A percentile compares a stretch with the other conserved stretches of the same genome.
Conservation (phyloP, 2,797 vertebrate genomes). For the Gymnoscopelus microlampas region DNA sequence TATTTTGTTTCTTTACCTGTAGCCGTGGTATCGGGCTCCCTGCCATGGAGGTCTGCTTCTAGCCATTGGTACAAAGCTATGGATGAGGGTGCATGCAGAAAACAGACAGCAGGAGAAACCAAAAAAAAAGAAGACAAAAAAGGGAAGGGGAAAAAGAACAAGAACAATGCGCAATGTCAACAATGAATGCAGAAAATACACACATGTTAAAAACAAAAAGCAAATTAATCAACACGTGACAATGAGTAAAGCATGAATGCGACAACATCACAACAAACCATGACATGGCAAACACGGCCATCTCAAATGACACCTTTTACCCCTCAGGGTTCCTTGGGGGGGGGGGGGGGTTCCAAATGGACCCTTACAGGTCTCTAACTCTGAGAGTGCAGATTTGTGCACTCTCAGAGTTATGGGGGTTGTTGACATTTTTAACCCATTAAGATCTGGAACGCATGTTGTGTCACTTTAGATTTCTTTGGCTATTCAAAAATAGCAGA, state of each 20-base stretch:
- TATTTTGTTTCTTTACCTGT: constrained; percentile 86
- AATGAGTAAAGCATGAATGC: constrained; percentile 46
- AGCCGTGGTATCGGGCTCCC: constrained; percentile 85
- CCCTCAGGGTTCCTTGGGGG: neutral
- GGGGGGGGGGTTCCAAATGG: no score
- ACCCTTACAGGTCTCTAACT: no score
- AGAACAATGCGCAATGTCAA: constrained; percentile 59
- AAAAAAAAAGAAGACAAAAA: constrained; percentile 72
- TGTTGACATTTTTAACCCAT: no score
- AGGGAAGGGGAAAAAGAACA: constrained; percentile 70
- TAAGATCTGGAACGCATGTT: no score
- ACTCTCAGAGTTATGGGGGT: no score
- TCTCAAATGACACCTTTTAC: constrained; percentile 15
- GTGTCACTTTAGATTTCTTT: no score
- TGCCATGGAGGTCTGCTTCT: constrained; percentile 92
- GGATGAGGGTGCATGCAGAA: constrained; percentile 79
- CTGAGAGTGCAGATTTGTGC: no score
- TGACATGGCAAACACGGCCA: no score
- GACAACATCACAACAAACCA: neutral
- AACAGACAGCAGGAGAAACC: constrained; percentile 71
- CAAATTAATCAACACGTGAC: constrained; percentile 54
- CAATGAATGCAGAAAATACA: constrained; percentile 75
- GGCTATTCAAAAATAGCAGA: no score
- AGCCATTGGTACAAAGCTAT: constrained; percentile 95
- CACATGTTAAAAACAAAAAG: constrained; percentile 39